These are phyloP conservation scores for Holocentrus rufus DNA, from an alignment of 2,797 vertebrate genomes.

Conservation along the genomic window DNA sequence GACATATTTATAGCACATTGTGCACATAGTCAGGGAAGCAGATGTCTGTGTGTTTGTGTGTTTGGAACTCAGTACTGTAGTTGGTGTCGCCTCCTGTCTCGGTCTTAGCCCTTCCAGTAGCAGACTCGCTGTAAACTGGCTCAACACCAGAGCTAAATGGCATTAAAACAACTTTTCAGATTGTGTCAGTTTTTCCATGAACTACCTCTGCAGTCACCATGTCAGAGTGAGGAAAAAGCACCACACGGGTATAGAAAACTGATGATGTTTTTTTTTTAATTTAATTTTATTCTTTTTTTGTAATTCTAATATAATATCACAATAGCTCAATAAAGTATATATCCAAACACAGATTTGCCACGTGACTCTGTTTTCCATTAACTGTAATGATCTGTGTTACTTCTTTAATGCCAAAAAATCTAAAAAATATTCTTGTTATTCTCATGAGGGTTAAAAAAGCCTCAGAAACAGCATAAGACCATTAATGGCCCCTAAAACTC, in stretches of 20 bases:
- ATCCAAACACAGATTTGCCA: conserved; percentile 5
- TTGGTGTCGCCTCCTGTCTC: conserved; percentile 9
- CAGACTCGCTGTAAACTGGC: conserved; percentile 38
- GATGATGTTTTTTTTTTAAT: conserved; percentile 6
- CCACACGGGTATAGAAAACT: conserved; percentile 57
- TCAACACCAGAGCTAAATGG: conserved; percentile 39
- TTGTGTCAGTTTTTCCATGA: conserved; percentile 48
- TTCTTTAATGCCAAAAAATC: too few relatives aligned
- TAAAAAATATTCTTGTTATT: too few relatives aligned
- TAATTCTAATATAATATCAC: conserved; percentile 55
- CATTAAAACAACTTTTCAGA: conserved; percentile 15
- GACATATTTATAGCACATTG: not conserved
- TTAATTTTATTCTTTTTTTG: conserved; percentile 62
- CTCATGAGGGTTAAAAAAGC: too few relatives aligned
- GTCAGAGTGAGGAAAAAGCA: conserved; percentile 48
- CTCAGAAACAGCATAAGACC: too few relatives aligned
- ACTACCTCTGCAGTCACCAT: conserved; percentile 69
- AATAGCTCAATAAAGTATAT: conserved; percentile 67
- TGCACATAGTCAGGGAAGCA: conserved; percentile 12
- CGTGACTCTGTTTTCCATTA: not conserved
- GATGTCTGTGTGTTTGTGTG: conserved; percentile 1
- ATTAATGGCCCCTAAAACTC: too few relatives aligned
- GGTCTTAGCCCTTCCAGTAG: conserved; percentile 41
- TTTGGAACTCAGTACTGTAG: conserved; percentile 19
- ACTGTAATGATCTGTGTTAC: too few relatives aligned